These are phyloP conservation scores for Heliconius hewitsoni DNA, from an alignment of 1,140 invertebrate genomes.

Conservation along the genomic window DNA sequence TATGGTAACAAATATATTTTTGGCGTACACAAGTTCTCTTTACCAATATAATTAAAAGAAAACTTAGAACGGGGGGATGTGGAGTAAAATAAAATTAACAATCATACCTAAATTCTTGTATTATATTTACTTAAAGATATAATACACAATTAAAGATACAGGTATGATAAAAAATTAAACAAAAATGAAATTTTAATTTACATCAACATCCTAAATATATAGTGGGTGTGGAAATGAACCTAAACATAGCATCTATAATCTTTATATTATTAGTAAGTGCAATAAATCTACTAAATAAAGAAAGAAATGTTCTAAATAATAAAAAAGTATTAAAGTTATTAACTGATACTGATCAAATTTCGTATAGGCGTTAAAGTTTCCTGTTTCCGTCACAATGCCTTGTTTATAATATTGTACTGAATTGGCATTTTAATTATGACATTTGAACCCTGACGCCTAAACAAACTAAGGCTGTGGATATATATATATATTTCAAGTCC, in stretches of 20 bases:
- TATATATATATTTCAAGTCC: too few relatives aligned
- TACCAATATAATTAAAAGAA: too few relatives aligned
- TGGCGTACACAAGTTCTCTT: background rate
- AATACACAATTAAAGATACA: too few relatives aligned
- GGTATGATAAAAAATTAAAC: background rate
- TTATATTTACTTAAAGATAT: too few relatives aligned
- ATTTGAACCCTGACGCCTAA: background rate
- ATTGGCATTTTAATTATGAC: conserved; percentile 6
- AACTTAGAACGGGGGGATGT: background rate
- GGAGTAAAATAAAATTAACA: background rate
- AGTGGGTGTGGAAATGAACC: too few relatives aligned
- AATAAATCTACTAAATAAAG: too few relatives aligned
- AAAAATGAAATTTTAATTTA: too few relatives aligned
- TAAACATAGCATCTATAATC: too few relatives aligned
- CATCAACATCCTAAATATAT: too few relatives aligned
- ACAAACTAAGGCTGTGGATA: background rate
- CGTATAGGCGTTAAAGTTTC: conserved; percentile 11
- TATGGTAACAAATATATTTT: background rate
- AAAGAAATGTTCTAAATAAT: background rate
- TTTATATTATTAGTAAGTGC: too few relatives aligned
- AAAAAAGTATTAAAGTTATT: background rate
- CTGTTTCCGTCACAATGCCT: conserved; percentile 4
- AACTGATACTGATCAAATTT: background rate
- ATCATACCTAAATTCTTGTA: background rate
- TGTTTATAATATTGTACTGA: background rate